Base-by-base conservation (phyloP, 2,797 vertebrate species). In the Muscicapa striata region DNA sequence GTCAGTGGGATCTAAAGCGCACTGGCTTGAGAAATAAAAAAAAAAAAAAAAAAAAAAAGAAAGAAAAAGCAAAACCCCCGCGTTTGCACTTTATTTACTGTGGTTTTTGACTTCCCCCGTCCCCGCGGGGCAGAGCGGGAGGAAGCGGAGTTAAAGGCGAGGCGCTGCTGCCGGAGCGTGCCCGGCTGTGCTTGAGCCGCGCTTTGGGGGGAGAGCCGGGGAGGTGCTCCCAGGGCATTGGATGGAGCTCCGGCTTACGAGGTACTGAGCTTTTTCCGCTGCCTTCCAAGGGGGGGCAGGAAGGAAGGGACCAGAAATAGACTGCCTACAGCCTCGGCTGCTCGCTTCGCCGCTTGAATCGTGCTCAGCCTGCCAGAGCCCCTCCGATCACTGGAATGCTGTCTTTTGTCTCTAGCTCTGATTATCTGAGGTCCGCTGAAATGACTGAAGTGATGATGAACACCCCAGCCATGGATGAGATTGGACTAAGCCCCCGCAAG, bases 361-460 rank as follows among this genome's bases (percentile, higher is more conserved):
- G 83, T 34, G 26, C 52, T 66, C 30, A 9, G 74, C 30, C 49
- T 51, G 43, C 41, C 8, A 38, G 43, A 70, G 43, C 54, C 43
- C 73, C 67, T 55, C 38, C 7, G 52, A 32, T 89, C 22, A 45
- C 30, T 41, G 87, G 67, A 94, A 51, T 32, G 72, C 48, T 96
- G 66, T 93, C 69, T 93, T 81, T 94, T 97, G 59, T 97, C 93
- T 97, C 92, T 97, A 99, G 99, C 98, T 95, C 99, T 97, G 98
- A 98, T 98, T 99, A 98, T 97, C 98, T 99, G 98, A 98, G 98
- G 97, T 97, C 98, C 88, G 98, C 97, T 98, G 98, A 99, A 91
- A 99, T 99, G 99, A 99, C 99, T 97, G 99, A 99, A 97, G 99
- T 99, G 98, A 99, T 99, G 98, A 99, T 99, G 98, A 99, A 84